Evolutionary conservation across 2,797 vertebrate species (phyloP).

Genomic region (Caiman crocodilus): DNA sequence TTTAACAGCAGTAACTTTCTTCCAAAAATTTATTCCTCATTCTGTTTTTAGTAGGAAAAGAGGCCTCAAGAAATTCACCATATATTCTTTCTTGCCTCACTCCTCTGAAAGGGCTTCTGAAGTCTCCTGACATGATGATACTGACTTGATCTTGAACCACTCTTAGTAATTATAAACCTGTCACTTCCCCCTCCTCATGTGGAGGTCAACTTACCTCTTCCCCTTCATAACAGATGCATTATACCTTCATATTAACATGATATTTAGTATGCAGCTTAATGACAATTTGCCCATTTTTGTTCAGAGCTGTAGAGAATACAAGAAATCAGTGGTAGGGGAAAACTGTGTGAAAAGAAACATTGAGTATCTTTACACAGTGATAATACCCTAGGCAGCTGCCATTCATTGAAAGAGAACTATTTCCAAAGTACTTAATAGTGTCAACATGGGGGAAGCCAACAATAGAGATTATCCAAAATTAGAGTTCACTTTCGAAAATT

Average conservation of each 20-base stretch:
- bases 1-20: not conserved
- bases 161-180: not conserved
- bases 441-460: not conserved
- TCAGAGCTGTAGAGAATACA: not conserved
- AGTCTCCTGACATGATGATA: not conserved
- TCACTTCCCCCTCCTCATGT: not conserved
- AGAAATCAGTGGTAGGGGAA: not conserved
- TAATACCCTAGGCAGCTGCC: not conserved
- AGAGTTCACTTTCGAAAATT: not conserved
- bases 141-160: not conserved
- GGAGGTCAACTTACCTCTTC: not conserved
- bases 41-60: not conserved
- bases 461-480: not conserved
- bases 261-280: conserved; percentile 3
- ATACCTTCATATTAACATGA: not conserved
- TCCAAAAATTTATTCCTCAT: not conserved
- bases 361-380: not conserved
- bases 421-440: not conserved
- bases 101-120: not conserved
- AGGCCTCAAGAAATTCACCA: not conserved
- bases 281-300: not conserved
- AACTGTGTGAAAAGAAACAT: not conserved
- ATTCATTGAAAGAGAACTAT: not conserved
- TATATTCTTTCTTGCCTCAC: not conserved
- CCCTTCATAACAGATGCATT: not conserved